Conservation (phyloP, 2,797 vertebrate genomes). For the Aeoliscus strigatus region DNA sequence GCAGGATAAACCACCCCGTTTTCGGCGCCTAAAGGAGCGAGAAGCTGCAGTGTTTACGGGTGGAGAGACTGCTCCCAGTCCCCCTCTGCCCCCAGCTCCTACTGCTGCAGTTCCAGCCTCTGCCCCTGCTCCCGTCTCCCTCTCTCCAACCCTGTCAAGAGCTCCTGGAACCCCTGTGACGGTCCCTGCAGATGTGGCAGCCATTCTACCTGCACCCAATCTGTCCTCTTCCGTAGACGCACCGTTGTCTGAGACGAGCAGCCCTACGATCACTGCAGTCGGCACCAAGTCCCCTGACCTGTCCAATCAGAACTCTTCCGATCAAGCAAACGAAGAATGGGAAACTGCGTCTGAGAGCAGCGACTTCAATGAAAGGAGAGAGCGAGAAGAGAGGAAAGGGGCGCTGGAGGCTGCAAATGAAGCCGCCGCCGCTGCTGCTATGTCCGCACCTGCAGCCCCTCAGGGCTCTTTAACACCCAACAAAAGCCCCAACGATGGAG, state of each 20-base stretch:
- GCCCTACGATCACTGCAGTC: slow-evolving; percentile 73
- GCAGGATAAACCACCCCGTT: slow-evolving; percentile 96
- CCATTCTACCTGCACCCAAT: slow-evolving; percentile 48
- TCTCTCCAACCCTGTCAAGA: slow-evolving; percentile 67
- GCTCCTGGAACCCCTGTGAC: slow-evolving; percentile 64
- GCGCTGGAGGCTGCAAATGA: slow-evolving; percentile 75
- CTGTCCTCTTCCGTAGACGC: slow-evolving; percentile 50
- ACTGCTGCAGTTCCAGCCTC: slow-evolving; percentile 54
- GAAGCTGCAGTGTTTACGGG: slow-evolving; percentile 78
- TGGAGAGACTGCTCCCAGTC: slow-evolving; percentile 75
- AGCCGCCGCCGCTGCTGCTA: slow-evolving; percentile 50
- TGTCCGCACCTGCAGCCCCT: slow-evolving; percentile 32
- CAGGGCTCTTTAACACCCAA: slow-evolving; percentile 64
- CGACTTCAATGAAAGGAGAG: slow-evolving; percentile 95
- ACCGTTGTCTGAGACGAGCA: slow-evolving; percentile 56
- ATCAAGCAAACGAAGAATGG: slow-evolving; percentile 99
- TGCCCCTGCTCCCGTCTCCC: slow-evolving; percentile 36
- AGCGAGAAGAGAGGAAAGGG: slow-evolving; percentile 90
- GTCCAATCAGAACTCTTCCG: slow-evolving; percentile 98
- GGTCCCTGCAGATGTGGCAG: slow-evolving; percentile 45
- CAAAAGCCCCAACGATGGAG: slow-evolving; percentile 71
- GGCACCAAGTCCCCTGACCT: slow-evolving; percentile 96
- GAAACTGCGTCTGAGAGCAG: slow-evolving; percentile 98
- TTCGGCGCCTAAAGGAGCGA: slow-evolving; percentile 87
- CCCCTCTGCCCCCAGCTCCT: slow-evolving; percentile 55